Evolutionary conservation across 1,140 invertebrate genomes (phyloP), one percentile per base, ranked within the genome.

Genomic region (Neodiprion virginianus): DNA sequence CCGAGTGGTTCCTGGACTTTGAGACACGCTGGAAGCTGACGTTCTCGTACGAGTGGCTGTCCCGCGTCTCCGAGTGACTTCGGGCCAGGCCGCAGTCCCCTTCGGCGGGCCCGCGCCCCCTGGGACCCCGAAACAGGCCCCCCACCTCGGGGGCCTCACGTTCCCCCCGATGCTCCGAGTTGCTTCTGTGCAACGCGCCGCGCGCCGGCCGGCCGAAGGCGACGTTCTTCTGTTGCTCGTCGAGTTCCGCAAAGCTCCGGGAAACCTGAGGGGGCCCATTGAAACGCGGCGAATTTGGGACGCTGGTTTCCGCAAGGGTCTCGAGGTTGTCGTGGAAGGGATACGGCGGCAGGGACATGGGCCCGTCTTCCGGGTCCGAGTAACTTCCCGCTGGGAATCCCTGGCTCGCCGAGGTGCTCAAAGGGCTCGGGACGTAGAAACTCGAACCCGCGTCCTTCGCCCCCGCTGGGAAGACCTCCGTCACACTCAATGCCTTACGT

Each of bases 351-450:
- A 85, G 74, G 0, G 85, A 86, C 2, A 84, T 74, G 21, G 82
- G 79, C 7, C 84, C 84, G 48, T 67, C 77, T 61, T 61, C 53
- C 8, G n/a, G 11, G 11, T 61, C 53, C 8, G 77, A 75, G 74
- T 83, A 82, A 65, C 73, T 75, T 11, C 80, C 72, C 1, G 74
- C 72, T 1, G 80, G 79, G 21, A 83, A 82, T 23, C 78, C 79
- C 72, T 84, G 79, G 11, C 75, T 75, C 17, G 86, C 85, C 0
- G 85, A 80, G 10, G 85, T 81, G 82, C 73, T 47, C 75, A 89
- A 74, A 1, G 91, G 92, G 84, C 90, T 92, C 48, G 93, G 93
- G 17, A 94, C 93, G 80, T 94, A 94, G 81, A 94, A 94, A 49
- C 90, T 93, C 10, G 88, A 85, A 12, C 82, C 80, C 11, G 53